These are phyloP conservation scores for Adoxophyes honmai DNA, from an alignment of 1,140 invertebrate genomes.

Conservation along the genomic window DNA sequence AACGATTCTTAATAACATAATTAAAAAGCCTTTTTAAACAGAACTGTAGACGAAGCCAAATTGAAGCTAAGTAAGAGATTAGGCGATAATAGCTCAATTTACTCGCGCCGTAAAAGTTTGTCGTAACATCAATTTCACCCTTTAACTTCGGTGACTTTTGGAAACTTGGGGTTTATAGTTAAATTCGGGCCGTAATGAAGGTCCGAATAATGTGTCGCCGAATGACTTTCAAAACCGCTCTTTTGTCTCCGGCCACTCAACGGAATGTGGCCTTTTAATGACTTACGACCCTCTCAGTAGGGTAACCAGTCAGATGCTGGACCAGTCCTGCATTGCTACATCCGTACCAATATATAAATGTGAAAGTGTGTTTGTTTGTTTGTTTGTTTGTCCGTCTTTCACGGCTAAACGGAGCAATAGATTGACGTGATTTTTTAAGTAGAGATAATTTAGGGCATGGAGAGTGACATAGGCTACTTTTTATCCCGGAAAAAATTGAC, in stretches of 20 bases:
- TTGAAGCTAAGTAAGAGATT: background rate
- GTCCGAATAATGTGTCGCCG: background rate
- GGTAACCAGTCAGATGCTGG: too few relatives aligned
- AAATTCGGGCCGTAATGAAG: constrained; percentile 12
- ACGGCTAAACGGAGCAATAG: too few relatives aligned
- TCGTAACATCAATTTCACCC: constrained; percentile 2
- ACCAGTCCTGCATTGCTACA: too few relatives aligned
- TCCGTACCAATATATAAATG: too few relatives aligned
- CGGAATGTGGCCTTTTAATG: constrained; percentile 5
- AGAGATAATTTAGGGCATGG: too few relatives aligned
- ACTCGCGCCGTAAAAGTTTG: constrained; percentile 3
- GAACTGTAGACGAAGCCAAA: background rate
- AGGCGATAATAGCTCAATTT: constrained; percentile 12
- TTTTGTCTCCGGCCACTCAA: constrained; percentile 11
- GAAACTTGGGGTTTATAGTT: constrained; percentile 6
- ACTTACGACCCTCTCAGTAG: background rate
- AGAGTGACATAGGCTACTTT: too few relatives aligned
- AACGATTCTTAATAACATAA: background rate
- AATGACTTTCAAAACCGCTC: background rate
- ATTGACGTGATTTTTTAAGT: too few relatives aligned
- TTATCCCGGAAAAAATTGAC: too few relatives aligned
- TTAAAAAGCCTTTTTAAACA: background rate
- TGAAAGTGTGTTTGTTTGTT: too few relatives aligned
- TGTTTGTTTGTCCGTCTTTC: too few relatives aligned
- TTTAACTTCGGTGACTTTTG: constrained; percentile 6